These are phyloP conservation scores for Cacatua alba DNA, from an alignment of 2,113 vertebrate genomes.

Conservation along the genomic window DNA sequence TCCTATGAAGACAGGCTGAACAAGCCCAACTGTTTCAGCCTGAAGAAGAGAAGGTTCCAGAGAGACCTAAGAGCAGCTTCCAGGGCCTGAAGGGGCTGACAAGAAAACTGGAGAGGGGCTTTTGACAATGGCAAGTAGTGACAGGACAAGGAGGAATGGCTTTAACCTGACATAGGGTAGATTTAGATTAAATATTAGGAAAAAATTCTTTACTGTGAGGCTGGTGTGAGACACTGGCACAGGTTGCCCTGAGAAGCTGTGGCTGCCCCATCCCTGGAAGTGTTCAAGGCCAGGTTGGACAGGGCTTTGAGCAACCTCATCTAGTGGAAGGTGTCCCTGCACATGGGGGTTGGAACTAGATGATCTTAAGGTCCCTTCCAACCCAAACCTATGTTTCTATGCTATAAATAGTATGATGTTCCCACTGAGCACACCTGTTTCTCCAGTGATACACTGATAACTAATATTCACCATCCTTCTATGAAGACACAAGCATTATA, in stretches of 20 bases:
- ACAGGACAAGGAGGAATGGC: not conserved
- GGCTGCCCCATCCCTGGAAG: not conserved
- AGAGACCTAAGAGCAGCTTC: not conserved
- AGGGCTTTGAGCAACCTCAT: not conserved
- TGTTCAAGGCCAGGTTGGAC: not conserved
- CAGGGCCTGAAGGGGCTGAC: not conserved
- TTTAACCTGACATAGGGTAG: not conserved
- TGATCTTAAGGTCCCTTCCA: not conserved
- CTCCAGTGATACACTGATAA: not conserved
- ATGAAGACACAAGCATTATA: not conserved
- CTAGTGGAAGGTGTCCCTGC: not conserved
- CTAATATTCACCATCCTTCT: not conserved
- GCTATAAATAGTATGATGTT: not conserved
- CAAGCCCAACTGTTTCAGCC: not conserved
- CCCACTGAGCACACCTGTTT: not conserved
- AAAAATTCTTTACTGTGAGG: not conserved
- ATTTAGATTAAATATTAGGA: not conserved
- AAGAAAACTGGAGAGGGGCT: not conserved
- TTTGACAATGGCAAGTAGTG: not conserved
- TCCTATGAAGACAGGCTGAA: not conserved
- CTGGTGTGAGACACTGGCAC: not conserved
- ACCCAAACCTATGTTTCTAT: not conserved
- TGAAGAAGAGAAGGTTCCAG: not conserved
- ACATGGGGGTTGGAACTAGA: not conserved
- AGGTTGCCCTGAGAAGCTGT: not conserved